Conservation (phyloP, 1,140 invertebrate genomes). For the Apis cerana region DNA sequence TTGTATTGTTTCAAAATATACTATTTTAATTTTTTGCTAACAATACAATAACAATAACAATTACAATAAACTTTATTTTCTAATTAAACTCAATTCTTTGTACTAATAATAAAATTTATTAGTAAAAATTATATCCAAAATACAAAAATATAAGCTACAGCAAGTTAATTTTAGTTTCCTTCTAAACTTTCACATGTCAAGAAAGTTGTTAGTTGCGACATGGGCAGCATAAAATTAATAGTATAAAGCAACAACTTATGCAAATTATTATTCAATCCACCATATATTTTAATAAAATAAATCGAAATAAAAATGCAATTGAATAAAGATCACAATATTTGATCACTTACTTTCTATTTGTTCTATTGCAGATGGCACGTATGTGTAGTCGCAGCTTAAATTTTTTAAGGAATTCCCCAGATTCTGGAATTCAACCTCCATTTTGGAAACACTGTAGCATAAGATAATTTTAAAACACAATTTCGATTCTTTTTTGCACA, state of each 20-base stretch:
- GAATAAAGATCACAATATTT: neutral
- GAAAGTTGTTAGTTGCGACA: no score
- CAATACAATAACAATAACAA: neutral
- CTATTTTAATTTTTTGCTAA: slow-evolving; percentile 31
- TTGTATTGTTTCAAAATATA: neutral
- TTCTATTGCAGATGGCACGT: slow-evolving; percentile 70
- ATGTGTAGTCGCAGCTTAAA: slow-evolving; percentile 66
- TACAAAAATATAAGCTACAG: no score
- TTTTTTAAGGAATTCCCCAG: slow-evolving; percentile 62
- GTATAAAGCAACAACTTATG: neutral
- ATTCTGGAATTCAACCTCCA: slow-evolving; percentile 38
- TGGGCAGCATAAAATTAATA: neutral
- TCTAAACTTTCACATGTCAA: neutral
- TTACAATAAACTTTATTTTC: neutral
- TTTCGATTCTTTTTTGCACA: neutral
- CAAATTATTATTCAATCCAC: neutral
- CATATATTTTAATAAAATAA: neutral
- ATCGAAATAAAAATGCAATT: neutral
- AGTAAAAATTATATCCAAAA: neutral
- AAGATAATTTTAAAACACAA: neutral
- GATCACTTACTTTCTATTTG: slow-evolving; percentile 74
- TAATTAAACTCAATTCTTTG: neutral
- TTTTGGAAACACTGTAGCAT: neutral
- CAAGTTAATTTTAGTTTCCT: neutral
- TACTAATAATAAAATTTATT: no score